Evolutionary conservation across 2,797 vertebrate species (phyloP).

Genomic region (Synaphobranchus kaupii): DNA sequence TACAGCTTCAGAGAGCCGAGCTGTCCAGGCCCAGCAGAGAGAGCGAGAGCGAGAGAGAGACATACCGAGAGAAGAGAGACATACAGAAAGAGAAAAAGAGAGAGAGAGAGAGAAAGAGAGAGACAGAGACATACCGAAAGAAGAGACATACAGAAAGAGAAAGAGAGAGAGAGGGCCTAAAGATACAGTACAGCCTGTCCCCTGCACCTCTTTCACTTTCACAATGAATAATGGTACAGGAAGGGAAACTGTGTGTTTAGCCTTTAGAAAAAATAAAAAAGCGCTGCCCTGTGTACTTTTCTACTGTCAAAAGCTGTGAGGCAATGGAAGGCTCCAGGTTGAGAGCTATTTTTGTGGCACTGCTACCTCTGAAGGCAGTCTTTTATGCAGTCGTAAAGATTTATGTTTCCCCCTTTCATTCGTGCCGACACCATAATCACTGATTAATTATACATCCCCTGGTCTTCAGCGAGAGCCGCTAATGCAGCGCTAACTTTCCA

Average conservation of each 20-base stretch:
- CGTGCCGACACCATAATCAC: conserved; percentile 34
- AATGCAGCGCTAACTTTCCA: conserved; percentile 2
- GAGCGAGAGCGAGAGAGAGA: background rate
- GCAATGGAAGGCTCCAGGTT: conserved; percentile 30
- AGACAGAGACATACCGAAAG: no score
- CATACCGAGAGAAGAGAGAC: no score
- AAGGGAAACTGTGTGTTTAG: background rate
- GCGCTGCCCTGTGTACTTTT: conserved; percentile 28
- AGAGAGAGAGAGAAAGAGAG: background rate
- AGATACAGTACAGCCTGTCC: background rate
- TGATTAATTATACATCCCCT: conserved; percentile 43
- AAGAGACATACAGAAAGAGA: background rate
- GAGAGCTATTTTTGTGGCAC: conserved; percentile 1
- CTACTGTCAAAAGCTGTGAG: conserved; percentile 17
- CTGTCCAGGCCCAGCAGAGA: background rate
- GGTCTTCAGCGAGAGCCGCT: background rate
- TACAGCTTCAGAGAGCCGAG: background rate
- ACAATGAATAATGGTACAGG: background rate
- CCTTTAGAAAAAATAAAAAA: background rate
- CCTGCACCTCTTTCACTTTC: conserved; percentile 24
- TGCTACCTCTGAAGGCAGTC: conserved; percentile 30
- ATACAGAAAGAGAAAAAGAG: background rate
- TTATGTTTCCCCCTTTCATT: conserved; percentile 20
- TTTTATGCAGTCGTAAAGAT: conserved; percentile 41
- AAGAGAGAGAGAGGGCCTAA: background rate